phyloP scores from a whole-genome alignment of 37 sponge, comb jelly and placozoan species.

The Amphimedon queenslandica region DNA sequence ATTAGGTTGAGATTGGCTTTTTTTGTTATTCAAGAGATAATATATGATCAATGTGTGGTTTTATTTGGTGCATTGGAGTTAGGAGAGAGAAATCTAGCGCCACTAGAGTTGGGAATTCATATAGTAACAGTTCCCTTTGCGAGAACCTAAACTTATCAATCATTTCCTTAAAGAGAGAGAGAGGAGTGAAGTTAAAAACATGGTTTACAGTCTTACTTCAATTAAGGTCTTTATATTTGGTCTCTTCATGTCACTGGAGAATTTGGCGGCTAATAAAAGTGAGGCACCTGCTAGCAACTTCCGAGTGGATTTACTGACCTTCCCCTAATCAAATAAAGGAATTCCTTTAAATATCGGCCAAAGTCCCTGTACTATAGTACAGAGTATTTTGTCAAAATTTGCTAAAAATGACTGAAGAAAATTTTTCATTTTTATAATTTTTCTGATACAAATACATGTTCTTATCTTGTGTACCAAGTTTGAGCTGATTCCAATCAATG shows the following conservation, averaged over 20 bases:
- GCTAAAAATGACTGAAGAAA: too few relatives aligned
- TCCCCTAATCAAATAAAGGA: constrained; percentile 42
- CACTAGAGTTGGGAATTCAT: constrained; percentile 71
- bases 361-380: too few relatives aligned
- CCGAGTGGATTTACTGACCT: constrained; percentile 60
- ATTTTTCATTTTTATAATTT: too few relatives aligned
- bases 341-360: too few relatives aligned
- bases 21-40: constrained; percentile 4
- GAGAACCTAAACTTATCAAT: constrained; percentile 45
- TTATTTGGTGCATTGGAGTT: constrained; percentile 49
- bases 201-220: constrained; percentile 33
- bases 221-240: constrained; percentile 42
- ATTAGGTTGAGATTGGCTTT: not conserved
- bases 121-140: constrained; percentile 44
- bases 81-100: constrained; percentile 75
- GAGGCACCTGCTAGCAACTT: constrained; percentile 68
- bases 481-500: too few relatives aligned
- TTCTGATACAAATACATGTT: too few relatives aligned
- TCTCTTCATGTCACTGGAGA: constrained; percentile 50
- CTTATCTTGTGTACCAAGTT: too few relatives aligned
- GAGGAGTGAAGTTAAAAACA: not conserved
- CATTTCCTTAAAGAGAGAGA: constrained; percentile 33
- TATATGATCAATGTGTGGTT: constrained; percentile 47
- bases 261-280: constrained; percentile 79
- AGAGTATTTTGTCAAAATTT: too few relatives aligned